A percentile compares a stretch with the other conserved stretches of the same genome.
phyloP scores from a whole-genome alignment of 2,888 invertebrate species.

The Celastrina argiolus region DNA sequence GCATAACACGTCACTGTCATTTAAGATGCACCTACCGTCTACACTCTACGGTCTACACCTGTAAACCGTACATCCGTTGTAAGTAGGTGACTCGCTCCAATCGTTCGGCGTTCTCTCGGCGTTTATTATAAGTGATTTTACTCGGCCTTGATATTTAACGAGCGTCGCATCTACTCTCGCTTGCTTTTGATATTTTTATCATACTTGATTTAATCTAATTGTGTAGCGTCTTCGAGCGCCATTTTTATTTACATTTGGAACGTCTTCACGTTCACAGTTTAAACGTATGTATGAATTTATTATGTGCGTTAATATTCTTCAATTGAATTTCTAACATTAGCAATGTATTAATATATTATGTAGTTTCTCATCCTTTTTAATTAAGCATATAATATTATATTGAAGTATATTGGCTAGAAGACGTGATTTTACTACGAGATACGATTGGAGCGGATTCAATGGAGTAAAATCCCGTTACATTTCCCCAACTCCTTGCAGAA shows the following conservation, averaged over 20 bases:
- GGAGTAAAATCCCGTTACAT: background rate
- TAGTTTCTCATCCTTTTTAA: background rate
- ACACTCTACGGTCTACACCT: no score
- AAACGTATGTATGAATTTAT: background rate
- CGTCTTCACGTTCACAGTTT: background rate
- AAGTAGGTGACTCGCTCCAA: constrained; percentile 63
- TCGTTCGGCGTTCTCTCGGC: constrained; percentile 47
- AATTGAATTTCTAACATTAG: background rate
- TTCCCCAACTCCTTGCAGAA: background rate
- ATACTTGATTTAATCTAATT: constrained; percentile 17
- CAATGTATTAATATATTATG: background rate
- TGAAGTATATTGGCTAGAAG: background rate
- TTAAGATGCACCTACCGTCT: no score
- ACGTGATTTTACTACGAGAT: background rate
- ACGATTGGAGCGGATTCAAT: background rate
- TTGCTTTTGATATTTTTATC: constrained; percentile 19
- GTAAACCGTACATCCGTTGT: constrained; percentile 36
- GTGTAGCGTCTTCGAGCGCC: constrained; percentile 16
- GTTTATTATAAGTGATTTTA: constrained; percentile 43
- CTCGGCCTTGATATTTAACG: constrained; percentile 42
- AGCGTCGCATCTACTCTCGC: constrained; percentile 30
- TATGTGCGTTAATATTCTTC: background rate
- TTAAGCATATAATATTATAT: background rate
- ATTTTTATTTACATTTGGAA: constrained; percentile 5
- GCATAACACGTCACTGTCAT: background rate